Base-by-base conservation (phyloP, 1,140 invertebrate species). In the Caerostris extrusa region DNA sequence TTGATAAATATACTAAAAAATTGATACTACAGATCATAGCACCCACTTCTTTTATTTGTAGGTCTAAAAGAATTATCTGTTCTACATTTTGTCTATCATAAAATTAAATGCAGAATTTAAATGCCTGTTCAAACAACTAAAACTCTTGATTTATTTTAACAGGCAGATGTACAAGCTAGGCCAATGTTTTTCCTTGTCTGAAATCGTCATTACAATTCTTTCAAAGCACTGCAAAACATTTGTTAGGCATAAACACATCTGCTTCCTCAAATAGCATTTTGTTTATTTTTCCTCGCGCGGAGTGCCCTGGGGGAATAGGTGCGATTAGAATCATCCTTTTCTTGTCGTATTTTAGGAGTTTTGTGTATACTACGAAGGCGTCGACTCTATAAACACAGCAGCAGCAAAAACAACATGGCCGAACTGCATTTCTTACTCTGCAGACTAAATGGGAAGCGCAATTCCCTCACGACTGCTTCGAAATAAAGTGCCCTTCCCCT, bases 401-500 rank as follows among this genome's bases (percentile, higher is more conserved):
- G 34, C 34, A 34, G 34, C 34, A 34, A 34, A 34, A 34, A 34
- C 34, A 34, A 34, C 8, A 69, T 10, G 69, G 69, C 19, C 69
- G 19, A 77, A 77, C 61, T 17, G 61, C 61, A 14, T 64, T 64
- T 64, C 61, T 64, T 64, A 14, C 17, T 64, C 61, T 64, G 12
- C 5, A 17, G 14, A 8, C 19, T 19, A 34, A 71, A 71, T 77
- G 69, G 69, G 69, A 10, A 77, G 19, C 34, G 69, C 69, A 71
- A 71, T 71, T 71, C 69, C 69, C 69, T 50, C 10, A 71, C 69
- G 69, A 34, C 69, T 71, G 19, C 34, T 50, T 34, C 69, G 69
- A 77, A 77, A 77, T 77, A 77, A 77, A 77, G 69, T 77, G 69
- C 19, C 34, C 8, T 71, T 71, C 67, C 7, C 60, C 61, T 17